Base-by-base conservation (phyloP, 2,888 invertebrate genomes). In the Dryococelus australis region DNA sequence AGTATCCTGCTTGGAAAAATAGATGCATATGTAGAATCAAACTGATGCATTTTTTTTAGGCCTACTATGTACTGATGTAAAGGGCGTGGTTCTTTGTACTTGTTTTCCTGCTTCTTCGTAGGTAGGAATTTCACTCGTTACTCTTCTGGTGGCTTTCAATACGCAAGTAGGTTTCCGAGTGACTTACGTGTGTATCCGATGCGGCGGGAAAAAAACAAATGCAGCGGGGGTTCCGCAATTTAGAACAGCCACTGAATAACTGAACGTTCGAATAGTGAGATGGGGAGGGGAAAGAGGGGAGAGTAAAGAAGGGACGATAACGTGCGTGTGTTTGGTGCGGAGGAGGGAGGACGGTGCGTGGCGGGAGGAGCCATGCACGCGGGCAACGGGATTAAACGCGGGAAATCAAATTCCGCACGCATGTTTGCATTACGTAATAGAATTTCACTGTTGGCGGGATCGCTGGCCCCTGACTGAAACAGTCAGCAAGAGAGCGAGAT, bases 361-460 rank as follows among this genome's bases (percentile, higher is more conserved):
- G n/a, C 24, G 65, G 65, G n/a, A 8, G n/a, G 65, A 65, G 20
- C 65, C 24, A 65, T 65, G 65, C 65, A 20, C n/a, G 65, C 65
- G 8, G 65, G n/a, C 65, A 65, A 65, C 65, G 65, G 65, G 65
- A n/a, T 65, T 65, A 65, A 65, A 65, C 65, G n/a, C 65, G 65
- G 20, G n/a, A n/a, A 65, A 65, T 65, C 65, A 65, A 65, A 65
- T 65, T 65, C 65, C 65, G n/a, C 65, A 65, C 65, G 65, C 65
- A 24, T 65, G 65, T 65, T 65, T 65, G 65, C 65, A 65, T 65
- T 65, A n/a, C 65, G 24, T 65, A 65, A 65, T 65, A 65, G 65
- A 65, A 65, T 65, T 65, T 65, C 65, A 65, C 65, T 65, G 65
- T 65, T 65, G 65, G 65, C 65, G 65, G 65, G 65, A 65, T 65